Percentiles rank a stretch among this genome's conserved stretches.
phyloP scores from a whole-genome alignment of 2,113 vertebrate species.

The Malurus alboscapulatus region DNA sequence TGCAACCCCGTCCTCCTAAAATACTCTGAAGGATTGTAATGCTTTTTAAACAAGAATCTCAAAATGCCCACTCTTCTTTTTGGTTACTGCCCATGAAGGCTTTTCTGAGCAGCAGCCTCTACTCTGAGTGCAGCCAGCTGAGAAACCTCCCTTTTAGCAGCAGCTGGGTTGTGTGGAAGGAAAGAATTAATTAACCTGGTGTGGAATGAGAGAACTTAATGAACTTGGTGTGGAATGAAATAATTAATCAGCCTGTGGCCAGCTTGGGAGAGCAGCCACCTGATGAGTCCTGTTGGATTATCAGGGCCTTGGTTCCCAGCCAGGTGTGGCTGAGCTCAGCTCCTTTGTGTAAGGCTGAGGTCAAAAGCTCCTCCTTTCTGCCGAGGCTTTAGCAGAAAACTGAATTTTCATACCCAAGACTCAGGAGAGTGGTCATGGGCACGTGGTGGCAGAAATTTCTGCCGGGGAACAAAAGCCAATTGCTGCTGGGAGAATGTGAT shows the following conservation, averaged over 20 bases:
- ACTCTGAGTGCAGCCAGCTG: background rate
- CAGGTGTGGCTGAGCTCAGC: background rate
- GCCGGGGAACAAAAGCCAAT: background rate
- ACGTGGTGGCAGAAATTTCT: background rate
- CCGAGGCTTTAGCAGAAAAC: background rate
- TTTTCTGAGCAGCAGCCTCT: background rate
- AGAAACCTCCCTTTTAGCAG: background rate
- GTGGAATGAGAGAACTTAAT: background rate
- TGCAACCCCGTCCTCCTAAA: background rate
- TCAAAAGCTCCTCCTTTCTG: background rate
- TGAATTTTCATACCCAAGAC: background rate
- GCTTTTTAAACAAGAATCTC: background rate
- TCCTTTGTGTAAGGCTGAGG: background rate
- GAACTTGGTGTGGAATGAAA: background rate
- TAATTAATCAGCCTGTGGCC: background rate
- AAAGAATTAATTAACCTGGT: background rate
- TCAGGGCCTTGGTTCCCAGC: background rate
- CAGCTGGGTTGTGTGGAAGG: background rate
- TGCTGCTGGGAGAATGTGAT: constrained; percentile 11
- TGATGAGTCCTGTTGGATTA: background rate
- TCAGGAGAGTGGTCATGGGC: background rate
- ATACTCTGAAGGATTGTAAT: background rate
- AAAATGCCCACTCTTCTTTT: background rate
- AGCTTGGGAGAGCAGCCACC: background rate
- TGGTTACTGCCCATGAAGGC: background rate